phyloP scores from a whole-genome alignment of 1,140 invertebrate species.

The Zaprionus gabonicus region DNA sequence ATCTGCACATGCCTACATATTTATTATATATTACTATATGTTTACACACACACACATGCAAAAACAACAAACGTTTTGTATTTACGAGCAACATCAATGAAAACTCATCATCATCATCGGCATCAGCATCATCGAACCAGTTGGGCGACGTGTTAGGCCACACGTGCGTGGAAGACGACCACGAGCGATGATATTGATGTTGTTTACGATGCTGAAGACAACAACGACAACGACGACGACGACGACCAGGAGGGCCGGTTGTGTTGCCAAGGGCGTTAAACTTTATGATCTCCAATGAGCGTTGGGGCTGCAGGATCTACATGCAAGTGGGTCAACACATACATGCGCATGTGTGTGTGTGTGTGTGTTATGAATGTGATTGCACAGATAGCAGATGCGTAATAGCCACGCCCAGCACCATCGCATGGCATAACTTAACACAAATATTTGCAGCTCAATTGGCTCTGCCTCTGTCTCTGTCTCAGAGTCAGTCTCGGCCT shows the following conservation, averaged over 20 bases:
- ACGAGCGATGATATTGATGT: constrained; percentile 8
- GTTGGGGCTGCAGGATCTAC: constrained; percentile 51
- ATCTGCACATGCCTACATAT: constrained; percentile 1
- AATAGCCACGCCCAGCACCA: constrained; percentile 54
- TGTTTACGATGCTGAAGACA: constrained; percentile 27
- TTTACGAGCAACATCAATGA: constrained; percentile 54
- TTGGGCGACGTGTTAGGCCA: constrained; percentile 45
- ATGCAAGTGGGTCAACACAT: constrained; percentile 58
- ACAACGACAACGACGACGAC: constrained; percentile 2
- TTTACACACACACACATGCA: not conserved
- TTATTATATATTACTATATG: not conserved
- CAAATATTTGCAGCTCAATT: constrained; percentile 62
- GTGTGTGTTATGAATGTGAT: constrained; percentile 7
- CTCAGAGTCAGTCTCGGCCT: not conserved
- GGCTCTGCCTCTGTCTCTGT: constrained; percentile 36
- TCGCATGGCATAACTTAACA: constrained; percentile 39
- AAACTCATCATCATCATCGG: constrained; percentile 42
- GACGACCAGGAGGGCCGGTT: constrained; percentile 16
- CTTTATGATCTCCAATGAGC: constrained; percentile 45
- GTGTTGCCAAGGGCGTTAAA: constrained; percentile 55
- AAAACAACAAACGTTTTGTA: constrained; percentile 32
- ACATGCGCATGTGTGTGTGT: not conserved
- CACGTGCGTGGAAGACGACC: constrained; percentile 51
- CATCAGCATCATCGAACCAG: constrained; percentile 50
- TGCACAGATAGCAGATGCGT: constrained; percentile 26